Evolutionary conservation across 2,797 vertebrate genomes (phyloP), one percentile per base, ranked within the genome.

Genomic region (Pseudotriccus pelzelni): DNA sequence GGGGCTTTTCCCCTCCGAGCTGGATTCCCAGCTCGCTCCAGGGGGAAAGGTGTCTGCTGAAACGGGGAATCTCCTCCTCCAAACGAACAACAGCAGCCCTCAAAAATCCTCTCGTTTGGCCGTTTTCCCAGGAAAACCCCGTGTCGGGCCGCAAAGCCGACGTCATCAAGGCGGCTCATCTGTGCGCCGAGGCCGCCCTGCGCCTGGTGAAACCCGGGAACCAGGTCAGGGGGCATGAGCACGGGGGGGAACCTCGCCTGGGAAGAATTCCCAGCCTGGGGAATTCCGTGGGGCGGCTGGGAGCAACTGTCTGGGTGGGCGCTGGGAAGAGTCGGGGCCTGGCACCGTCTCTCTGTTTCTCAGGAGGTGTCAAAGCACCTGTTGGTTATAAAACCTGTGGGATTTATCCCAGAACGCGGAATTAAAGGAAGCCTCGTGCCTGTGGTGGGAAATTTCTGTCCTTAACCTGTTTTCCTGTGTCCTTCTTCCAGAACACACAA

Each of bases 191-290:
- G 97, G 99, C 99, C 12, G 99, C 99, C 28, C 97, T 99, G 87
- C 99, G 99, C 64, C 98, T 99, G 46, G 99, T 99, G 81, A 99
- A 99, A 94, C 99, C 99, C 56, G 99, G 99, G 49, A 99, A 99
- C 93, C 99, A 99, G 99, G 99, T 99, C 60, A 32, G 60, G 60
- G 25, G 60, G 19, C 17, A 8, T 10, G 39, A 8, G 21, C 27
- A 63, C 7, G 8, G 39, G 7, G 36, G 36, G 36, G 9, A 20
- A 20, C 5, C 60, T 12, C 13, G 21, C 37, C 12, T 4, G 20
- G 6, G 14, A 20, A 13, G 39, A 44, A 28, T 53, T 56, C 69
- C 52, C 24, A 18, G 1, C 18, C 3, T 17, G 27, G 18, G 39
- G 46, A 14, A 6, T 76, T 60, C 49, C 11, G 0, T 14, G 16